These are phyloP conservation scores for Xylota sylvarum DNA, from an alignment of 2,888 invertebrate genomes.

Conservation along the genomic window DNA sequence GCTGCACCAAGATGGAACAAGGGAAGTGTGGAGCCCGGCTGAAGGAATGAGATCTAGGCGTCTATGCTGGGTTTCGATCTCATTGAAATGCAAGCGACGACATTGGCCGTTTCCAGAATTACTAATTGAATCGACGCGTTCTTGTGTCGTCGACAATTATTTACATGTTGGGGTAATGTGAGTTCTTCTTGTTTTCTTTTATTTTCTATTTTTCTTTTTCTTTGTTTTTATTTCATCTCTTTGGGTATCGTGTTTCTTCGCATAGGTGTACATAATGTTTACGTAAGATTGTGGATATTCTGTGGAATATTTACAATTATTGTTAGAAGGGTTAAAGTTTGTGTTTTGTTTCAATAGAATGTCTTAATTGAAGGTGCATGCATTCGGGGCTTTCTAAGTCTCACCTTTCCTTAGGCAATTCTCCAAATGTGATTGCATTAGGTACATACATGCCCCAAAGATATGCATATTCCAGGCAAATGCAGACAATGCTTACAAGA, in stretches of 20 bases:
- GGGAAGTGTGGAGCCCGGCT: conserved; percentile 73
- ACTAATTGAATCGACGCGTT: conserved; percentile 85
- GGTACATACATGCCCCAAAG: too few species aligned
- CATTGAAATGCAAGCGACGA: conserved; percentile 84
- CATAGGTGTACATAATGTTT: neutral
- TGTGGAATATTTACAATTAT: conserved; percentile 24
- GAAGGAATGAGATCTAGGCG: conserved; percentile 79
- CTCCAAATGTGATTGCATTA: too few species aligned
- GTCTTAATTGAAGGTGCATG: too few species aligned
- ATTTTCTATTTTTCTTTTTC: neutral
- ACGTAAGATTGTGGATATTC: conserved; percentile 15
- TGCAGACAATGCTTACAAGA: too few species aligned
- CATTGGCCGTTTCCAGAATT: conserved; percentile 83
- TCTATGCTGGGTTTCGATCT: conserved; percentile 79
- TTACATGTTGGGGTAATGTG: conserved; percentile 76
- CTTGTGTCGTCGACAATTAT: conserved; percentile 79
- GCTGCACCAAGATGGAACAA: conserved; percentile 75
- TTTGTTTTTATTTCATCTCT: conserved; percentile 47
- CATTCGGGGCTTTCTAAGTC: too few species aligned
- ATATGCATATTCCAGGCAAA: too few species aligned
- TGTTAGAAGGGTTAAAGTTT: conserved; percentile 14
- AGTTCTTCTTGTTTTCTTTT: conserved; percentile 46
- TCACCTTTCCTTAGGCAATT: too few species aligned
- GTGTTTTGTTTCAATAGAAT: neutral
- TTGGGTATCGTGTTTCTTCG: conserved; percentile 4